Base-by-base conservation (phyloP, 2,888 invertebrate species). In the Epirrhoe alternata region DNA sequence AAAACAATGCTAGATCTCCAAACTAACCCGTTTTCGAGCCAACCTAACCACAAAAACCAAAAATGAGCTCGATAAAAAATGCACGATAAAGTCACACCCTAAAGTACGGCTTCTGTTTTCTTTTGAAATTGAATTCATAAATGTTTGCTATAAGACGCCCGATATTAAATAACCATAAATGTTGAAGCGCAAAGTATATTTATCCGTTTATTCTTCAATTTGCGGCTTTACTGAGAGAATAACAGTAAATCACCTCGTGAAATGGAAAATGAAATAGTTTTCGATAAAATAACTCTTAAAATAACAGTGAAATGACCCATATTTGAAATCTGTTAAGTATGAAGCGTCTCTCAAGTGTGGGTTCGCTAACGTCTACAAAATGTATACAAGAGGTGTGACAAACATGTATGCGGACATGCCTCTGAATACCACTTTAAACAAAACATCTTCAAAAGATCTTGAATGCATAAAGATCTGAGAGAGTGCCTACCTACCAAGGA, bases 81-180 rank as follows among this genome's bases (percentile, higher is more conserved):
- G 30, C 52, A 60, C 54, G 54, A 55, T 35, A 14, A 49, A 47
- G 30, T 35, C 14, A 49, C 6, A 16, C 56, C 49, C 30, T 42
- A 50, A 16, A 62, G 16, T 52, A 16, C 52, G 51, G 31, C n/a
- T 45, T 57, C 4, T 51, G 51, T 56, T 45, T 58, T 45, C 31
- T 47, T 58, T 49, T n/a, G 5, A 56, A 57, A 52, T 63, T 52
- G 51, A 45, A 33, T 63, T 30, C 14, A 57, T 49, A 57, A 54
- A 60, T 17, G 17, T 63, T 56, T 45, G n/a, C 51, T n/a, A 53
- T 45, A 4, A 45, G 30, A 50, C 17, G 2, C 24, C 10, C 14
- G 7, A 16, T 7, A 35, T 12, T 33, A 10, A 31, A 52, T 52
- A 52, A 52, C 30, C 52, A 60, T 45, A 60, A 53, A 35, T 35